Base-by-base conservation (phyloP, 1,140 invertebrate genomes). In the Oncopeltus fasciatus region DNA sequence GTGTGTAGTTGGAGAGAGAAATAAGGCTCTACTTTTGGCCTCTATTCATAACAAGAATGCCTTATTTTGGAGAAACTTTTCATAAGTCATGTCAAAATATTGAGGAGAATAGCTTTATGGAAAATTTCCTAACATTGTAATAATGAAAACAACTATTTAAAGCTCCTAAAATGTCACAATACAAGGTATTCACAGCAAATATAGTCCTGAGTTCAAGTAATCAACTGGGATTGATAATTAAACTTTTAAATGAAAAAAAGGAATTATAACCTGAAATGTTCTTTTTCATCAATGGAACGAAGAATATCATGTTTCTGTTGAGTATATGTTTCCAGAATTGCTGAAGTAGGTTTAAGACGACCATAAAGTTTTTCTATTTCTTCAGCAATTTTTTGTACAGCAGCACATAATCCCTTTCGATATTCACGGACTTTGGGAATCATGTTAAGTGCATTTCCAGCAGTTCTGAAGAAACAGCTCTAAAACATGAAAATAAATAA, bases 281-380 rank as follows among this genome's bases (percentile, higher is more conserved):
- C 65, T 31, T 64, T 66, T 44, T 65, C 66, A 62, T 67, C 63
- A 28, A 69, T 68, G 60, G 66, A 57, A 49, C 57, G 74, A 62
- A 78, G 74, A 68, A 80, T 78, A 64, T 77, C 74, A 69, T 76
- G 73, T 68, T 77, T 78, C 61, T 77, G 77, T 61, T 77, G 75
- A 60, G 80, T 76, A 67, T 77, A 80, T 44, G 74, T 74, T 65
- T 74, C 73, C 46, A 75, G 74, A 57, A 80, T 77, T 21, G 79
- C 76, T 59, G 76, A 72, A 59, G 77, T 76, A 11, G 81, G 81
- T 59, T 77, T 76, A 57, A 82, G 69, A 67, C 81, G 74, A n/a
- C 81, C 81, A 67, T 76, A 81, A 63, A 76, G 75, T 65, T 79
- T 74, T 71, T 83, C 81, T 59, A 82, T 81, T 64, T 77, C 79